These are phyloP conservation scores for Euura saliciscinereae DNA, from an alignment of 1,140 invertebrate genomes.

Conservation along the genomic window DNA sequence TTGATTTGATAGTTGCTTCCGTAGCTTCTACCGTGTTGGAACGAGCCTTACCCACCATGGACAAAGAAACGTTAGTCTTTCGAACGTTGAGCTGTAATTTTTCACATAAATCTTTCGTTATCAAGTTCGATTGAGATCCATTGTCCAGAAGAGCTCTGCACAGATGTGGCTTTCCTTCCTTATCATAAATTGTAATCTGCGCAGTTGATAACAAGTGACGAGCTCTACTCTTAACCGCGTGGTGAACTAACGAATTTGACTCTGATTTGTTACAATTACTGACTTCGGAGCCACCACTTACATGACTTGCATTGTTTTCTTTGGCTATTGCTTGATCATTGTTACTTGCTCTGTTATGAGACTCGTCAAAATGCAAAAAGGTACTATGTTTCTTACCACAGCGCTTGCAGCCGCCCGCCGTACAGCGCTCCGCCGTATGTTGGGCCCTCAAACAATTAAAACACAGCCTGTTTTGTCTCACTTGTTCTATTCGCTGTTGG, in stretches of 20 bases:
- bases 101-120: neutral
- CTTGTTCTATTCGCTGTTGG: slow-evolving; percentile 22
- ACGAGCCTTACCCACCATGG: too few species aligned
- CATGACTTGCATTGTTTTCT: too few species aligned
- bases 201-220: too few species aligned
- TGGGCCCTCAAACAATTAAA: slow-evolving; percentile 24
- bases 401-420: slow-evolving; percentile 22
- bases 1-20: neutral
- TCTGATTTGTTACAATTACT: too few species aligned
- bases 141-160: neutral
- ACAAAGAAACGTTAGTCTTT: neutral
- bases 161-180: too few species aligned
- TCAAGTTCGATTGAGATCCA: neutral
- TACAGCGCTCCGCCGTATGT: slow-evolving; percentile 25
- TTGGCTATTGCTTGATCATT: neutral
- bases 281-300: too few species aligned
- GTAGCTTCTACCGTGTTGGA: neutral
- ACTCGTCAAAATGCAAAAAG: slow-evolving; percentile 9
- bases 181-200: too few species aligned
- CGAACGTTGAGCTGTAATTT: neutral
- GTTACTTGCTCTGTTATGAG: neutral
- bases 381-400: slow-evolving; percentile 19
- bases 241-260: too few species aligned
- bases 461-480: slow-evolving; percentile 18
- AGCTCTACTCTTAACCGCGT: too few species aligned